Evolutionary conservation across 1,140 invertebrate genomes (phyloP).

Genomic region (Physella acuta): DNA sequence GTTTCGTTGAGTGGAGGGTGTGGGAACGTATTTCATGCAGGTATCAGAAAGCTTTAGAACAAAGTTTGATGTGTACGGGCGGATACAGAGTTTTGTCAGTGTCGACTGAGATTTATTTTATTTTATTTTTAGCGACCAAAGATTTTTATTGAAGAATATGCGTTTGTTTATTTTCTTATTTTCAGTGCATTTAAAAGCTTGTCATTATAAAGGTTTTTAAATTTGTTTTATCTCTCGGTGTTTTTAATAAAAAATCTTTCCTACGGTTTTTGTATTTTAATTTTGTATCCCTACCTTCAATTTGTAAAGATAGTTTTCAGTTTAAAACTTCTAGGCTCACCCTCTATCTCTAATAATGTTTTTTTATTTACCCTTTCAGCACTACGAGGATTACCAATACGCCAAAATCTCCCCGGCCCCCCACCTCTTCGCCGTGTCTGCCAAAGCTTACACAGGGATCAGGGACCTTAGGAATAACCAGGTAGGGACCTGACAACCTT

Average conservation of each 20-base stretch:
- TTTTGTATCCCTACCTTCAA: not conserved
- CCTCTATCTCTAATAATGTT: too few species aligned
- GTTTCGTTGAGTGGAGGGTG: too few species aligned
- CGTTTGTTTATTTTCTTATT: too few species aligned
- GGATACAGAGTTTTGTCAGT: too few species aligned
- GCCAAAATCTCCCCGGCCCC: not conserved
- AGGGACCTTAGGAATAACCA: not conserved
- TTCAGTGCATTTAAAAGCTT: not conserved
- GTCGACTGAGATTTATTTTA: too few species aligned
- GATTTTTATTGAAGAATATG: too few species aligned
- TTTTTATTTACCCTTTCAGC: conserved; percentile 4
- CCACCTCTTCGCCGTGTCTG: conserved; percentile 14
- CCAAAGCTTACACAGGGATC: not conserved
- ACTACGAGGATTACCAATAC: not conserved
- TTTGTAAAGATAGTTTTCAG: not conserved
- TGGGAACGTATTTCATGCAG: too few species aligned
- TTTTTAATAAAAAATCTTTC: not conserved
- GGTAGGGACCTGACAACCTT: not conserved
- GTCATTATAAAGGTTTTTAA: not conserved
- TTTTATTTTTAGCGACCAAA: too few species aligned
- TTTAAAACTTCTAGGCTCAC: not conserved
- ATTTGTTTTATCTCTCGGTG: not conserved
- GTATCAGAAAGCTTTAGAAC: too few species aligned
- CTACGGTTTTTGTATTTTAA: not conserved
- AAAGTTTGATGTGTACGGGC: too few species aligned